Evolutionary conservation across 2,888 invertebrate genomes (phyloP), one percentile per base, ranked within the genome.

Genomic region (Hyposoter dolosus): DNA sequence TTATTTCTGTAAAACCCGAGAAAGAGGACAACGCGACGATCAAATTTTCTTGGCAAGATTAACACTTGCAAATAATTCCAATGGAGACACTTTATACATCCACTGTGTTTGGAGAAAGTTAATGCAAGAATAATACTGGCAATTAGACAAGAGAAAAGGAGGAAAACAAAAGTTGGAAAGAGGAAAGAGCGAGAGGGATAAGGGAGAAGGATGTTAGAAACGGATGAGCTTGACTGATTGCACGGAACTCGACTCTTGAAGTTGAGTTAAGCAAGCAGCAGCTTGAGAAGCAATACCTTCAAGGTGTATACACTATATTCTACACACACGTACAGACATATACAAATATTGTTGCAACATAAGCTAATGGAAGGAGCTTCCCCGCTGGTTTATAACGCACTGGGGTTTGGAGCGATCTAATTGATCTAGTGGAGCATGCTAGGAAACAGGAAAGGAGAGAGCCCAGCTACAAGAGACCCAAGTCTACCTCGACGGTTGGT

Each of bases 91-190:
- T 71, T 17, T 71, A 17, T 60, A 69, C 47, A 28, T 65, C 19
- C 9, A 69, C 40, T 77, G 28, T 12, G 69, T 63, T 28, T 35
- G 32, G 53, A 56, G 82, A 75, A 71, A 85, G 85, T 79, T 79
- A 82, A 85, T 85, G 79, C 76, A 85, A 85, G 79, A 85, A 85
- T 85, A 85, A 85, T 83, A 83, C 56, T 83, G 69, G 85, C 76
- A 83, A 85, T 85, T 83, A 83, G 83, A 77, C 77, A 53, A 83
- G 83, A 86, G 85, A 65, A 75, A 82, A 28, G 45, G 5, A 79
- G 82, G 35, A 53, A 4, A n/a, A n/a, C n/a, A n/a, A 9, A 40
- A 50, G 63, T 35, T 66, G 56, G 71, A 45, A 65, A 10, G 43
- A 23, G 35, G n/a, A 17, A 28, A 7, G 43, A 45, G 53, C 15